A percentile compares a stretch with the other conserved stretches of the same genome.
Conservation (phyloP, 2,888 invertebrate species). For the Cenopis cana region DNA sequence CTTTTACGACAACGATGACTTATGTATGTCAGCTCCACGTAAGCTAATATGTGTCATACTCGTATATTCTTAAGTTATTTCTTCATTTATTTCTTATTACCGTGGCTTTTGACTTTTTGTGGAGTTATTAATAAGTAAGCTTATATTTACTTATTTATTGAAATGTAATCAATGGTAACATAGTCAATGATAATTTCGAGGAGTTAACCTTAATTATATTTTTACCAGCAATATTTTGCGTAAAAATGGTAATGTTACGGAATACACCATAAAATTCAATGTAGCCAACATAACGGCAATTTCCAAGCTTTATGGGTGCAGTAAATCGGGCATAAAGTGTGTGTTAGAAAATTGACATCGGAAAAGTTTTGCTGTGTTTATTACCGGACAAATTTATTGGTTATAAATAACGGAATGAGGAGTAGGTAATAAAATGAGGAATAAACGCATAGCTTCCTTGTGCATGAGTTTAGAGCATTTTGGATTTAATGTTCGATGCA, state of each 20-base stretch:
- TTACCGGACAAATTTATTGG: slow-evolving; percentile 22
- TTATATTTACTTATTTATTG: no score
- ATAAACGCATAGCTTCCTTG: neutral
- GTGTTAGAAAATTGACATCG: slow-evolving; percentile 39
- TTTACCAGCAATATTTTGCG: slow-evolving; percentile 36
- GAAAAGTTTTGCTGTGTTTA: slow-evolving; percentile 32
- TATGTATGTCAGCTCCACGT: slow-evolving; percentile 1
- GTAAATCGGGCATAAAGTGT: slow-evolving; percentile 38
- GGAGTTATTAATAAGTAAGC: no score
- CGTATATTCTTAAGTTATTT: no score
- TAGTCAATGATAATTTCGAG: no score
- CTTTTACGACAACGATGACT: slow-evolving; percentile 30
- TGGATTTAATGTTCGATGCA: no score
- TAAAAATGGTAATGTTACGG: slow-evolving; percentile 45
- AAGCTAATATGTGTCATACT: neutral
- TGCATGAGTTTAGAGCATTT: neutral
- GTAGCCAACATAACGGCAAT: slow-evolving; percentile 26
- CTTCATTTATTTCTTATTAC: neutral
- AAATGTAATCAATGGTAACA: no score
- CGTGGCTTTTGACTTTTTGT: neutral
- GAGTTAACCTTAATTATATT: slow-evolving; percentile 7
- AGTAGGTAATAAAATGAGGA: slow-evolving; percentile 1
- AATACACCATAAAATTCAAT: slow-evolving; percentile 47
- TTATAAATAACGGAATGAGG: slow-evolving; percentile 22
- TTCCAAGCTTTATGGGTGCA: slow-evolving; percentile 28